Percentiles rank a stretch among this genome's conserved stretches.
These are phyloP conservation scores for Canis aureus DNA, from an alignment of 2,113 vertebrate genomes.

Conservation along the genomic window DNA sequence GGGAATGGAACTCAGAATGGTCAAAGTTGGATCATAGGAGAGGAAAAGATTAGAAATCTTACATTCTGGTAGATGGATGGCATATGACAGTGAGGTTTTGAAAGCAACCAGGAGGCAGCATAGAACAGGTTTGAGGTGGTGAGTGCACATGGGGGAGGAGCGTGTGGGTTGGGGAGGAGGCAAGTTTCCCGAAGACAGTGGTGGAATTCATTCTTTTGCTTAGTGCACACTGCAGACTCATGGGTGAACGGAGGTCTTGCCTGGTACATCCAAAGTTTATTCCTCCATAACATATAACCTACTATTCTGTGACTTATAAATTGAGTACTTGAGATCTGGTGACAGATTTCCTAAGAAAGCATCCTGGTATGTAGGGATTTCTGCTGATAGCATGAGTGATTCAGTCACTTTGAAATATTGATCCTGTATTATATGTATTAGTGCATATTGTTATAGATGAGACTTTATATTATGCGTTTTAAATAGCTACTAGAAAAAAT, in stretches of 20 bases:
- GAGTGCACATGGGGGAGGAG: accelerated
- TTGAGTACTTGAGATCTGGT: not conserved
- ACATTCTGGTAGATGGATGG: not conserved
- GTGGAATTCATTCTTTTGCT: not conserved
- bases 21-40: not conserved
- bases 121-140: not conserved
- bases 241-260: not conserved
- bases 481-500: not conserved
- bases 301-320: not conserved
- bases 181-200: accelerated
- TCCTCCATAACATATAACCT: not conserved
- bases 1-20: not conserved
- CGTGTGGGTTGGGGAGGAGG: not conserved
- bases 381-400: not conserved
- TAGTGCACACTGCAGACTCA: not conserved
- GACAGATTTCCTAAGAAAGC: accelerated
- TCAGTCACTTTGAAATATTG: not conserved
- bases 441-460: not conserved
- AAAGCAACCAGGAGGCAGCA: not conserved
- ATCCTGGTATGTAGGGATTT: not conserved
- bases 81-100: not conserved
- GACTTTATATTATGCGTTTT: not conserved
- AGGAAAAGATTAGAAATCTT: not conserved
- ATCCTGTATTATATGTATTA: not conserved
- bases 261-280: not conserved